These are phyloP conservation scores for Anastatus disparis DNA, from an alignment of 1,140 invertebrate species.

Conservation along the genomic window DNA sequence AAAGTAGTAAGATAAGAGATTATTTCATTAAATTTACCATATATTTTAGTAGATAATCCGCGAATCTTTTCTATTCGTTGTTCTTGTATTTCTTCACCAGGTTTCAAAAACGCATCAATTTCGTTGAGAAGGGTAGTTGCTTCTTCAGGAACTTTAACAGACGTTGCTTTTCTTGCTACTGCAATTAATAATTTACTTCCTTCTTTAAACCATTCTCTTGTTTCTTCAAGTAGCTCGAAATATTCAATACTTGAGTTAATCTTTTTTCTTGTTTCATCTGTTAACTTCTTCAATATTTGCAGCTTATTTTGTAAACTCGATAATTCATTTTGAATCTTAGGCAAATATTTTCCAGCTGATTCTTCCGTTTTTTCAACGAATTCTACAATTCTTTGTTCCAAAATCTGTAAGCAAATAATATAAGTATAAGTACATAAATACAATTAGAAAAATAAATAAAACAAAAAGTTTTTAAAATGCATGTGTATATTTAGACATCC, in stretches of 20 bases:
- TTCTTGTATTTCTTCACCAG: conserved; percentile 76
- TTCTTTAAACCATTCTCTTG: conserved; percentile 80
- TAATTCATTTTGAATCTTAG: conserved; percentile 73
- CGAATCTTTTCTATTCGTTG: conserved; percentile 76
- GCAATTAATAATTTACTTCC: conserved; percentile 77
- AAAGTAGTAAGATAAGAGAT: too few species aligned
- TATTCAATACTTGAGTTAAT: conserved; percentile 70
- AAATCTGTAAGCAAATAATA: conserved; percentile 66
- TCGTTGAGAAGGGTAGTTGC: conserved; percentile 71
- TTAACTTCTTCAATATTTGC: conserved; percentile 77
- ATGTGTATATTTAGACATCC: too few species aligned
- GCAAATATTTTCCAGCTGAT: conserved; percentile 70
- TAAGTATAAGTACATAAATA: neutral
- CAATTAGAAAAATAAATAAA: conserved; percentile 1
- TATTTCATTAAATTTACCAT: conserved; percentile 68
- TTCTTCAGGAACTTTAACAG: conserved; percentile 73
- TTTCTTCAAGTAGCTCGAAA: conserved; percentile 70
- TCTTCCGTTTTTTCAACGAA: conserved; percentile 79
- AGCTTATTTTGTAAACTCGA: conserved; percentile 77
- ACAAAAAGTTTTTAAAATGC: conserved; percentile 1
- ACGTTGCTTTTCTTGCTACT: conserved; percentile 75
- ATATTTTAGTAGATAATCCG: conserved; percentile 73
- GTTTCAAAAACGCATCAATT: conserved; percentile 75
- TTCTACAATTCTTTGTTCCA: conserved; percentile 78
- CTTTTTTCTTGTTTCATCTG: conserved; percentile 73